A percentile compares a stretch with the other conserved stretches of the same genome.
These are phyloP conservation scores for Anguilla pacifica DNA, from an alignment of 2,797 vertebrate genomes.

Conservation along the genomic window DNA sequence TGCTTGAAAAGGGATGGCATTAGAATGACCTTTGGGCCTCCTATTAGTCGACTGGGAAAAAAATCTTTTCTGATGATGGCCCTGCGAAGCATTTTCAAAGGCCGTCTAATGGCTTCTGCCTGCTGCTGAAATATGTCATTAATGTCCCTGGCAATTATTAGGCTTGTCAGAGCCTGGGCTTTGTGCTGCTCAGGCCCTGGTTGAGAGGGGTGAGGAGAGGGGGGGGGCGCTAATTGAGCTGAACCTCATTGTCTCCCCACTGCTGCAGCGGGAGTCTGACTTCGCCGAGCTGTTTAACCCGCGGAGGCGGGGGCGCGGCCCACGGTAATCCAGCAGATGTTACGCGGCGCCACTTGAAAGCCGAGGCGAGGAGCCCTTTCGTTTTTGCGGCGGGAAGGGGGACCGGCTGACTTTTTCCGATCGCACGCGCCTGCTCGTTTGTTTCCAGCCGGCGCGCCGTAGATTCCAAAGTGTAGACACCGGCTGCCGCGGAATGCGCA, in stretches of 20 bases:
- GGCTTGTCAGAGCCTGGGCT: constrained; percentile 48
- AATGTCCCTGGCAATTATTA: constrained; percentile 54
- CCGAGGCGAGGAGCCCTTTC: neutral
- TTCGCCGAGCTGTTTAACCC: constrained; percentile 9
- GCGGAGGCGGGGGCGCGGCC: neutral
- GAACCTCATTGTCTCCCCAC: constrained; percentile 24
- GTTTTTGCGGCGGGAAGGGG: neutral
- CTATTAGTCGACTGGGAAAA: constrained; percentile 46
- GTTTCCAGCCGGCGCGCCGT: neutral
- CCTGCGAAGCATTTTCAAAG: constrained; percentile 55
- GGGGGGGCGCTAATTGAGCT: constrained; percentile 30
- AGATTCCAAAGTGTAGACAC: neutral
- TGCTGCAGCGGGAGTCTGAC: constrained; percentile 6
- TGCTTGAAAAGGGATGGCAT: constrained; percentile 33
- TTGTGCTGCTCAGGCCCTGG: constrained; percentile 44
- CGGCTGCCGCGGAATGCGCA: neutral
- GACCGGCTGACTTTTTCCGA: neutral
- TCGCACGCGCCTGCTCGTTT: neutral
- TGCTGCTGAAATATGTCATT: constrained; percentile 57
- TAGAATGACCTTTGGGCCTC: constrained; percentile 47
- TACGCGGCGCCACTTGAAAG: neutral
- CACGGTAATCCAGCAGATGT: constrained; percentile 4
- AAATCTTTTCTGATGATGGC: constrained; percentile 47
- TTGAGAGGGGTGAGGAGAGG: constrained; percentile 37
- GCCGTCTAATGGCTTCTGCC: constrained; percentile 55